A percentile compares a stretch with the other conserved stretches of the same genome.
phyloP scores from a whole-genome alignment of 2,888 invertebrate genomes.

The Rotaria socialis region DNA sequence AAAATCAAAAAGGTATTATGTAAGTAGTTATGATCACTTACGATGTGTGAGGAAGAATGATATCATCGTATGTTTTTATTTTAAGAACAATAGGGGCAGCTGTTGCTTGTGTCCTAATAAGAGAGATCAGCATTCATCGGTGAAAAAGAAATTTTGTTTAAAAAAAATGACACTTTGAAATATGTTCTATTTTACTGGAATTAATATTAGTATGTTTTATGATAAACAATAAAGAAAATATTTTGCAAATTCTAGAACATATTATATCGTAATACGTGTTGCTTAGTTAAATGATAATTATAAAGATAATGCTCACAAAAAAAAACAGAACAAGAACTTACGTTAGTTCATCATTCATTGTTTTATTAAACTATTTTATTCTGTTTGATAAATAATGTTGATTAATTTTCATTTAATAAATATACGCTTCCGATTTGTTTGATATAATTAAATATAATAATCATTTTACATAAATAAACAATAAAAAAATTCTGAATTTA shows the following conservation, averaged over 20 bases:
- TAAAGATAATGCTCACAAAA: no score
- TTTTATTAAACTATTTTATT: no score
- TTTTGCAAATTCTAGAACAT: no score
- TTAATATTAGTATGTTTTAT: no score
- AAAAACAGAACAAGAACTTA: not conserved
- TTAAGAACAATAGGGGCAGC: conserved; percentile 15
- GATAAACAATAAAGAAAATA: no score
- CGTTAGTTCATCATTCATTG: conserved; percentile 19
- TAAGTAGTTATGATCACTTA: not conserved
- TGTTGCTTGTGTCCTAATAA: not conserved
- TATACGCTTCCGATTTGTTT: not conserved
- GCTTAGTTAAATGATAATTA: no score
- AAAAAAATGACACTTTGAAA: no score
- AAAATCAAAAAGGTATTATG: not conserved
- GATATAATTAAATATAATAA: not conserved
- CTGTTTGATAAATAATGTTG: no score
- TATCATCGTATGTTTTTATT: conserved; percentile 12
- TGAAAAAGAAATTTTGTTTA: no score
- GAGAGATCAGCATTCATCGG: no score
- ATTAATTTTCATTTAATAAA: not conserved
- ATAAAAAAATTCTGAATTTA: not conserved
- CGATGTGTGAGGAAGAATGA: conserved; percentile 8
- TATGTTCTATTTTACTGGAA: no score
- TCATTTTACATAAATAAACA: not conserved
- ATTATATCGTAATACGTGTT: no score